Conservation (phyloP, 2,888 invertebrate species). For the Eustalomyia histrio region DNA sequence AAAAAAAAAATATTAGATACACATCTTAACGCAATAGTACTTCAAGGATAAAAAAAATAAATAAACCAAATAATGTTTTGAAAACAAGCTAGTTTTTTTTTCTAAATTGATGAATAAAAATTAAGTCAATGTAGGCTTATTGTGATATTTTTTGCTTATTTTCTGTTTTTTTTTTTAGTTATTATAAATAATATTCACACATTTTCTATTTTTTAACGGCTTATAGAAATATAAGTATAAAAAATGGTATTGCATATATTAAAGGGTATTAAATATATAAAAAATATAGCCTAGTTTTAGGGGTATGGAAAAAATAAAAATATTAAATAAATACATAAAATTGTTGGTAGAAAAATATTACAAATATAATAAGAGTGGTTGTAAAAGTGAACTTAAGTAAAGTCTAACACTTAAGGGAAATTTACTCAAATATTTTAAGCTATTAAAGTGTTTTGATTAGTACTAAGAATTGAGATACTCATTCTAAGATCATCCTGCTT, state of each 20-base stretch:
- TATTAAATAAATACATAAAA: too few relatives aligned
- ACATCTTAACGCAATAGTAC: conserved; percentile 6
- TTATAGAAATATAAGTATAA: background rate
- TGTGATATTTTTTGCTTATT: conserved; percentile 11
- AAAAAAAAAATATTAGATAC: conserved; percentile 38
- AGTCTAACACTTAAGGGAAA: too few relatives aligned
- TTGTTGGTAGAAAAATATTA: too few relatives aligned
- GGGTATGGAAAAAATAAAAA: background rate
- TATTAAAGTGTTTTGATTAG: too few relatives aligned
- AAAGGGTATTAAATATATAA: conserved; percentile 28
- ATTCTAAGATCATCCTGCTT: too few relatives aligned
- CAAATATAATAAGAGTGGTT: too few relatives aligned
- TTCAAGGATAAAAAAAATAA: conserved; percentile 32
- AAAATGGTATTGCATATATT: conserved; percentile 38
- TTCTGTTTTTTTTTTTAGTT: conserved; percentile 3
- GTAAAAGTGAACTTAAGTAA: too few relatives aligned
- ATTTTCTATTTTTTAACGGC: background rate
- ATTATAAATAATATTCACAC: conserved; percentile 50
- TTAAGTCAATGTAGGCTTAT: conserved; percentile 10
- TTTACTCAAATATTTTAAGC: too few relatives aligned
- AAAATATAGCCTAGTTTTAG: conserved; percentile 24
- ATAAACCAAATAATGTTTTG: background rate
- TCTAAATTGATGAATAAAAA: conserved; percentile 33
- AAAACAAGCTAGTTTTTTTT: background rate
- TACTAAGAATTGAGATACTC: too few relatives aligned